A percentile compares a stretch with the other conserved stretches of the same genome.
phyloP scores from a whole-genome alignment of 2,888 invertebrate species.

The Congeria kusceri region DNA sequence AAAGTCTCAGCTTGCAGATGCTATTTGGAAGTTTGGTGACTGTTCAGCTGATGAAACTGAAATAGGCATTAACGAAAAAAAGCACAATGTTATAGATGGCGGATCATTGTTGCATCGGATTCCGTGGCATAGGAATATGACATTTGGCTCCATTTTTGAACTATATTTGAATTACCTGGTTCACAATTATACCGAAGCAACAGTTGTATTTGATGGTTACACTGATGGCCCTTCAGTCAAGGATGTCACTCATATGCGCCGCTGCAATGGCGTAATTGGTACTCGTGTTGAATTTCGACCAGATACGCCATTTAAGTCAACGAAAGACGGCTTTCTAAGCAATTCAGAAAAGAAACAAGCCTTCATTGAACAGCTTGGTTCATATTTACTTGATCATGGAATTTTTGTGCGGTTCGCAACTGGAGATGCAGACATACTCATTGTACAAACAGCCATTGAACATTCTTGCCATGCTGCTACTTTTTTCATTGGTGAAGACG shows the following conservation, averaged over 20 bases:
- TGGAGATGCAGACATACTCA: constrained; percentile 37
- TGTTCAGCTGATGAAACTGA: neutral
- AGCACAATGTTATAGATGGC: constrained; percentile 8
- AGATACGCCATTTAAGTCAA: constrained; percentile 32
- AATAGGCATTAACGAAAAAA: neutral
- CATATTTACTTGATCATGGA: constrained; percentile 6
- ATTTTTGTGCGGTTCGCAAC: constrained; percentile 14
- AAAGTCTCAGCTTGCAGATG: constrained; percentile 60
- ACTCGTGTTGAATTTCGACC: constrained; percentile 23
- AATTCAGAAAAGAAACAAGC: constrained; percentile 42
- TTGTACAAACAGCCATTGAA: constrained; percentile 29
- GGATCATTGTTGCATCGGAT: constrained; percentile 15
- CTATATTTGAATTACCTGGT: constrained; percentile 12
- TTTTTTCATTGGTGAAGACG: constrained; percentile 34
- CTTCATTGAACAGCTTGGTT: constrained; percentile 25
- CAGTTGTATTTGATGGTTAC: constrained; percentile 49
- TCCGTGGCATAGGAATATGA: constrained; percentile 7
- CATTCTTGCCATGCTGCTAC: neutral
- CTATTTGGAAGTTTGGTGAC: constrained; percentile 37
- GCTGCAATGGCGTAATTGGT: constrained; percentile 13
- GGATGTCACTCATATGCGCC: constrained; percentile 32
- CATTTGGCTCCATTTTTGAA: constrained; percentile 14
- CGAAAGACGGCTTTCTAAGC: constrained; percentile 40
- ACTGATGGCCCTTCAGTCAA: constrained; percentile 21
- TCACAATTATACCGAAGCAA: constrained; percentile 10